Conservation (phyloP, 2,113 vertebrate species). For the Cinclus cinclus region DNA sequence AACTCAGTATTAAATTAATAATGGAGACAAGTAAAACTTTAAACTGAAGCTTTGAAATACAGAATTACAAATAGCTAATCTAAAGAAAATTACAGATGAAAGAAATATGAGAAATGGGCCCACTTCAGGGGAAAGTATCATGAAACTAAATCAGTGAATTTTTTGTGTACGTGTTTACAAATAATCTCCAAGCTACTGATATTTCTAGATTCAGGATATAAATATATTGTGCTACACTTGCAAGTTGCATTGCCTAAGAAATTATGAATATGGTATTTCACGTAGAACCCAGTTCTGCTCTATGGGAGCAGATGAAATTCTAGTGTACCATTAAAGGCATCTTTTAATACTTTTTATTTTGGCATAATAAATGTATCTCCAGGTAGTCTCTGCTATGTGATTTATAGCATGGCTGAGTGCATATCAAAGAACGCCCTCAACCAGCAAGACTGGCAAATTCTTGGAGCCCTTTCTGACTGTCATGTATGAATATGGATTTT, state of each 20-base stretch:
- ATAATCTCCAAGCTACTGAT: background rate
- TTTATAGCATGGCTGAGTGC: background rate
- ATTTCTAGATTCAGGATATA: background rate
- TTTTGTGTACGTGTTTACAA: background rate
- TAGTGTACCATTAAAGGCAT: background rate
- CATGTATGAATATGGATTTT: background rate
- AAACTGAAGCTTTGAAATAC: constrained; percentile 12
- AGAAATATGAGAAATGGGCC: background rate
- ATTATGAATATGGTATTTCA: background rate
- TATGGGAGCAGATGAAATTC: background rate
- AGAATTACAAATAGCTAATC: constrained; percentile 21
- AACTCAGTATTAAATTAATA: constrained; percentile 37
- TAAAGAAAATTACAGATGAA: constrained; percentile 9
- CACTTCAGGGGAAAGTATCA: background rate
- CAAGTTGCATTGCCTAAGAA: background rate
- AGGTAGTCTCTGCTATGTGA: background rate
- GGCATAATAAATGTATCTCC: background rate
- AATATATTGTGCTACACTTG: background rate
- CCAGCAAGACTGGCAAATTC: background rate
- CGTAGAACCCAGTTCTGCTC: background rate
- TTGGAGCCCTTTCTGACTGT: background rate
- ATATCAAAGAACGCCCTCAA: background rate
- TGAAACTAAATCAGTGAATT: background rate
- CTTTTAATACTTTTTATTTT: background rate
- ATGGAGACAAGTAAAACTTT: background rate